A percentile compares a stretch with the other conserved stretches of the same genome.
phyloP scores from a whole-genome alignment of 2,113 vertebrate genomes.

The Phyllostomus discolor region DNA sequence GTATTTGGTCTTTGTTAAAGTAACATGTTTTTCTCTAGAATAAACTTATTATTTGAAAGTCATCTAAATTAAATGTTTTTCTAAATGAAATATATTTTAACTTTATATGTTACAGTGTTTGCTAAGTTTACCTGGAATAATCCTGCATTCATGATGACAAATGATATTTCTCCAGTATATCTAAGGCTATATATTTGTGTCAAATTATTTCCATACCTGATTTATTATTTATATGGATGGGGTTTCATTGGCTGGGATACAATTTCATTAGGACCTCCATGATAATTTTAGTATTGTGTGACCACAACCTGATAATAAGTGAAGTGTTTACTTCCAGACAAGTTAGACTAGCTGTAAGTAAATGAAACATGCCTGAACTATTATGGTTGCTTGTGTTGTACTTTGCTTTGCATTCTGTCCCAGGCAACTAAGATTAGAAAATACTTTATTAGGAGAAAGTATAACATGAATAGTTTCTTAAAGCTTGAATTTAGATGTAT shows the following conservation, averaged over 20 bases:
- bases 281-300: not conserved
- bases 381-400: not conserved
- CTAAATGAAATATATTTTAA: not conserved
- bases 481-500: not conserved
- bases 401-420: not conserved
- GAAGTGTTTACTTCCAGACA: not conserved
- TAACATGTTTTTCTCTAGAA: not conserved
- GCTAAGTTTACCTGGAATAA: not conserved
- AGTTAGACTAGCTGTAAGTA: not conserved
- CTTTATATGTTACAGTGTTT: not conserved
- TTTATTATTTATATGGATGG: not conserved
- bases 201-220: not conserved
- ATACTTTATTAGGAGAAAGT: not conserved
- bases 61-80: not conserved
- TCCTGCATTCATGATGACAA: not conserved
- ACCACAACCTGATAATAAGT: not conserved
- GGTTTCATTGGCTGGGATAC: not conserved
- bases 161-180: not conserved
- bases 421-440: not conserved
- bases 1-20: not conserved
- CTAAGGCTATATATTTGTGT: not conserved
- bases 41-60: not conserved
- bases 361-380: not conserved
- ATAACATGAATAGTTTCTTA: not conserved
- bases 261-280: not conserved